Base-by-base conservation (phyloP, 1,140 invertebrate species). In the Bradynema listronoti region DNA sequence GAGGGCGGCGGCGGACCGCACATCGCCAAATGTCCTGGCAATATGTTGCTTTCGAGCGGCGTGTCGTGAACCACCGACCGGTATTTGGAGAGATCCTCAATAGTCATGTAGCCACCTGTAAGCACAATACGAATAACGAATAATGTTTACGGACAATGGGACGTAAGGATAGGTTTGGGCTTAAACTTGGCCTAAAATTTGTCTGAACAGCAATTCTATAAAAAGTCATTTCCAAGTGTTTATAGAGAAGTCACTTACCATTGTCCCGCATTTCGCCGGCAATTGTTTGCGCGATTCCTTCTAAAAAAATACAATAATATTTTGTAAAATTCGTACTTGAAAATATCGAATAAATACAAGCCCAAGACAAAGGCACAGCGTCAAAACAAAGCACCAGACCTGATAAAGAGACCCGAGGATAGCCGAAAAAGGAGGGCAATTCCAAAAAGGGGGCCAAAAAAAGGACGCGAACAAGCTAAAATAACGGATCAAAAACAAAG, bases 51-150 rank as follows among this genome's bases (percentile, higher is more conserved):
- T 6, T 56, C 41, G 24, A 70, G 33, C 2, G 62, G 66, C 85
- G 81, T 49, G 82, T 79, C 83, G 87, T 58, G 65, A 16, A 57
- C 22, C 6, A 59, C 43, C 11, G 73, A 86, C 69, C 82, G 80
- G 29, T 77, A 77, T 22, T 61, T 60, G 0, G 56, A 57, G 14
- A 77, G 59, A 60, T 77, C 74, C 14, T 71, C 62, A n/a, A 62
- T 49, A 22, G 66, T 76, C 0, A 77, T 63, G 33, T 55, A 62
- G 14, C 75, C 74, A 1, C 75, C 60, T 56, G 19, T 66, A 73
- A 55, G 25, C 39, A 39, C 19, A 39, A 11, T 52, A 33, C 14
- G 46, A 5, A 11, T 11, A 53, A 53, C 11, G 14, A 24, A 41
- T 11, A 14, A n/a, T n/a, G n/a, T n/a, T n/a, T n/a, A n/a, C n/a